Evolutionary conservation across 2,113 vertebrate genomes (phyloP).

Genomic region (Casuarius casuarius): DNA sequence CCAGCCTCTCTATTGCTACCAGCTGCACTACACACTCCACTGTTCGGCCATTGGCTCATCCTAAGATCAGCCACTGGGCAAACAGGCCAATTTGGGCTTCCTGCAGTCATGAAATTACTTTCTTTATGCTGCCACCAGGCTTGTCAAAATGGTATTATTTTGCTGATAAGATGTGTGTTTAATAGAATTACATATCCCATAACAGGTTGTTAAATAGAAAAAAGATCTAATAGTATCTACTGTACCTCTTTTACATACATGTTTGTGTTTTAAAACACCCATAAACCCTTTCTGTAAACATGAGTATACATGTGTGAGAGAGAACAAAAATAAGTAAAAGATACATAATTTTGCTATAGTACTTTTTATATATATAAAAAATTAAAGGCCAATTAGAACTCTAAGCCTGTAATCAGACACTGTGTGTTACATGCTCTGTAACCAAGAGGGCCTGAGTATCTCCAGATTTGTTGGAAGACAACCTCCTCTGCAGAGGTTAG

Average conservation of each 20-base stretch:
- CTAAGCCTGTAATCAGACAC: background rate
- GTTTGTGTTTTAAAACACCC: background rate
- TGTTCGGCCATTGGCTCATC: background rate
- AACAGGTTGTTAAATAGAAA: background rate
- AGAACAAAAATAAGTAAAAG: background rate
- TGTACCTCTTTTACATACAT: background rate
- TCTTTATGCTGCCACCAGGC: background rate
- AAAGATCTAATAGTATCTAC: background rate
- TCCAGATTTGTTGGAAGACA: background rate
- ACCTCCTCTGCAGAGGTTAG: background rate
- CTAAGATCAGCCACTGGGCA: background rate
- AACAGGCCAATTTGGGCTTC: background rate
- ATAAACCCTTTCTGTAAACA: background rate
- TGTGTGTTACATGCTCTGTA: background rate
- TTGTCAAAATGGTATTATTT: background rate
- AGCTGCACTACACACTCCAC: background rate
- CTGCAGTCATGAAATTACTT: background rate
- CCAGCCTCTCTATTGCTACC: background rate
- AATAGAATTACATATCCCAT: background rate
- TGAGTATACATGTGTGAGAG: background rate
- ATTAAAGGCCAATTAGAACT: background rate
- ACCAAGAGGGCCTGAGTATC: background rate
- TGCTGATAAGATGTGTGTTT: background rate
- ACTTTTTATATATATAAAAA: background rate
- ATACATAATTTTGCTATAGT: background rate